Conservation (phyloP, 2,797 vertebrate species). For the Gobio occitaniae region DNA sequence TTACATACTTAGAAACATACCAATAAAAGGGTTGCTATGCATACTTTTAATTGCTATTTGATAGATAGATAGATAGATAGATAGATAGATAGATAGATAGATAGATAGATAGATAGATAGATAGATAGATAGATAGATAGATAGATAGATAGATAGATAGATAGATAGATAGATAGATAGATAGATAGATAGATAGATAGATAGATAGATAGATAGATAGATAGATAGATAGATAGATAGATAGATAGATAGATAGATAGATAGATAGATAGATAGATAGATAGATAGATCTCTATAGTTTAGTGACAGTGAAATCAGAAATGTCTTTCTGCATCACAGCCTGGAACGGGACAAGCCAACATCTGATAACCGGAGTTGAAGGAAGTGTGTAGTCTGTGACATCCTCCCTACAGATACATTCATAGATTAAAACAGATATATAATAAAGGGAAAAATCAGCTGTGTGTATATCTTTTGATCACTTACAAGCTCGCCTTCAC, state of each 20-base stretch:
- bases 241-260: too few species aligned
- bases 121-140: background rate
- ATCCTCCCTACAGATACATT: conserved; percentile 10
- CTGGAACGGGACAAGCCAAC: conserved; percentile 67
- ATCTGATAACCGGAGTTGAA: conserved; percentile 37
- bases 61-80: too few species aligned
- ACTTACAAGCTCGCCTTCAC: conserved; percentile 61
- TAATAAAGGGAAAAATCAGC: background rate
- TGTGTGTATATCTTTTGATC: background rate
- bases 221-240: too few species aligned
- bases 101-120: too few species aligned
- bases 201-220: too few species aligned
- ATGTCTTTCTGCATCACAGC: conserved; percentile 62
- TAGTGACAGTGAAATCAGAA: conserved; percentile 58
- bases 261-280: too few species aligned
- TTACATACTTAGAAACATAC: background rate
- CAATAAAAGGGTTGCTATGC: background rate
- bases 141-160: background rate
- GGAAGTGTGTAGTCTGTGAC: conserved; percentile 62
- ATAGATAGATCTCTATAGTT: conserved; percentile 59
- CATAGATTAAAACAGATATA: background rate
- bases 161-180: background rate
- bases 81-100: too few species aligned
- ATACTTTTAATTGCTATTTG: background rate
- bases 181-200: background rate